phyloP scores from a whole-genome alignment of 2,888 invertebrate genomes.

The Agrilus cyanescens region DNA sequence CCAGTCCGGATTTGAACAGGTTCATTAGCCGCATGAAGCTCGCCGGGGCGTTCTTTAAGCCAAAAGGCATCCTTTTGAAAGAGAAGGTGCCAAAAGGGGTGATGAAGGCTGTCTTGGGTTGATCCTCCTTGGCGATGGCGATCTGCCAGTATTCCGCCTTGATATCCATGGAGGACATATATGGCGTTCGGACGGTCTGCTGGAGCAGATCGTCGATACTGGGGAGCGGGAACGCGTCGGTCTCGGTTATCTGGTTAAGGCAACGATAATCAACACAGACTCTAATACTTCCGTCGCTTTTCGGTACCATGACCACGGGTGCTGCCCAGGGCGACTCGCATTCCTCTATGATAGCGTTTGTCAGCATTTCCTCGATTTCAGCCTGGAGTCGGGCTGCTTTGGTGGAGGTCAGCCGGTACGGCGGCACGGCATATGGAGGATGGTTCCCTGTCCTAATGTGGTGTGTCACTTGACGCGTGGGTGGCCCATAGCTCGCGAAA shows the following conservation, averaged over 20 bases:
- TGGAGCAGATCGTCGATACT: conserved; percentile 12
- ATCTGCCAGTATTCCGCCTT: too few species aligned
- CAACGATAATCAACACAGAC: conserved; percentile 26
- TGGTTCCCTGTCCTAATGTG: conserved; percentile 21
- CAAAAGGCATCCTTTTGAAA: too few species aligned
- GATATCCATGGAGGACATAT: too few species aligned
- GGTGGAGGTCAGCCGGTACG: conserved; percentile 22
- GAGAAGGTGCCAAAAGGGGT: too few species aligned
- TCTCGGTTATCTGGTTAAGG: conserved; percentile 9
- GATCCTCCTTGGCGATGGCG: too few species aligned
- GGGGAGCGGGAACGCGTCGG: conserved; percentile 10
- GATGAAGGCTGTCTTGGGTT: too few species aligned
- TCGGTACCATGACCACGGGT: conserved; percentile 27
- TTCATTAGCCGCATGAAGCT: too few species aligned
- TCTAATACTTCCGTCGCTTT: conserved; percentile 21
- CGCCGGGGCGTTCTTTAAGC: too few species aligned
- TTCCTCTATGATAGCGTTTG: conserved; percentile 25
- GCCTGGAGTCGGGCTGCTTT: conserved; percentile 14
- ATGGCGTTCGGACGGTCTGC: too few species aligned
- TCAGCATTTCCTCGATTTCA: conserved; percentile 23
- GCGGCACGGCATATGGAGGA: conserved; percentile 23
- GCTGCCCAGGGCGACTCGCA: conserved; percentile 29
- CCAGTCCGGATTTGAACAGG: too few species aligned
- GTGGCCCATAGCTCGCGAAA: conserved; percentile 1
- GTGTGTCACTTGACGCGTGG: conserved; percentile 12